phyloP scores from a whole-genome alignment of 2,113 vertebrate genomes.

The Caracal caracal region DNA sequence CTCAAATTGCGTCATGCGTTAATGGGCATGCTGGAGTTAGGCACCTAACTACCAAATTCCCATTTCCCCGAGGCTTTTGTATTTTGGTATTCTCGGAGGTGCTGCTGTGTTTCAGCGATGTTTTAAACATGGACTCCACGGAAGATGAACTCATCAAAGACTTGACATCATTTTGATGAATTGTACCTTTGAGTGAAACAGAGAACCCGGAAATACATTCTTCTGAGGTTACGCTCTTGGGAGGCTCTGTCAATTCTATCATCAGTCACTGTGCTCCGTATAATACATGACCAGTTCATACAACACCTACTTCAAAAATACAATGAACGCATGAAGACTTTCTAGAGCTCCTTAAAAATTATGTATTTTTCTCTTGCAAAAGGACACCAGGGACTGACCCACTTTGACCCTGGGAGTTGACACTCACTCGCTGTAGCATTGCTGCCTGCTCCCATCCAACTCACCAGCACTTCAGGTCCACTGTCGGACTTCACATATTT shows the following conservation, averaged over 20 bases:
- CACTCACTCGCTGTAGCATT: background rate
- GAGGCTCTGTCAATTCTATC: background rate
- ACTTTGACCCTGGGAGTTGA: background rate
- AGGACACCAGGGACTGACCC: background rate
- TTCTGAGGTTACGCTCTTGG: background rate
- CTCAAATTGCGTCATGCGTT: background rate
- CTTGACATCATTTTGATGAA: constrained; percentile 34
- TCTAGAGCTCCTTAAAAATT: background rate
- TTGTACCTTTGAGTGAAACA: constrained; percentile 22
- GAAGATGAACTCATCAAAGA: constrained; percentile 52
- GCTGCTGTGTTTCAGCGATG: background rate
- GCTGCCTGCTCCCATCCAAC: fast-evolving
- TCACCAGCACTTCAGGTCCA: background rate
- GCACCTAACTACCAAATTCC: background rate
- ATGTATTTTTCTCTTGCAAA: background rate
- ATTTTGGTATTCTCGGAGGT: background rate
- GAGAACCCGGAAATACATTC: constrained; percentile 41
- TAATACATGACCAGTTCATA: background rate
- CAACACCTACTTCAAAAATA: background rate
- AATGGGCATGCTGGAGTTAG: background rate
- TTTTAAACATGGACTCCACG: background rate
- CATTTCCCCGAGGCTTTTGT: constrained; percentile 22
- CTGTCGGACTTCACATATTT: fast-evolving
- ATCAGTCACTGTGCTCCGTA: background rate
- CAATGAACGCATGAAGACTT: background rate